Evolutionary conservation across 2,888 invertebrate species (phyloP).

Genomic region (Cephus spinipes): DNA sequence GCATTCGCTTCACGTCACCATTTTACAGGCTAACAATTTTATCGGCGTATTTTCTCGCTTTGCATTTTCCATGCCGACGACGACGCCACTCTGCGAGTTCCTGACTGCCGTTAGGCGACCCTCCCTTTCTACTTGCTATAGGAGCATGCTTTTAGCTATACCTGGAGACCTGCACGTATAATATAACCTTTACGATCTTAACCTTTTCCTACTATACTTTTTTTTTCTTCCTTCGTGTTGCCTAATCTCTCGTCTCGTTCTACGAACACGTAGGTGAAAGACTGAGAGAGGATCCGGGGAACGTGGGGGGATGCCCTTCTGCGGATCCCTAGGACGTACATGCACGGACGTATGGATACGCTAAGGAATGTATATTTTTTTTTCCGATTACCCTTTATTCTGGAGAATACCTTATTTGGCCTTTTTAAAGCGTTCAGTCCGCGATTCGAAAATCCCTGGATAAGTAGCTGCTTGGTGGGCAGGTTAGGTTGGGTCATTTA

Average conservation of each 20-base stretch:
- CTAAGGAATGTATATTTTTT: neutral
- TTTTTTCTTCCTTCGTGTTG: constrained; percentile 12
- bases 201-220: neutral
- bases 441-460: constrained; percentile 3
- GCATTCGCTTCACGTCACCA: constrained; percentile 63
- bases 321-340: neutral
- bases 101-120: neutral
- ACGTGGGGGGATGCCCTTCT: constrained; percentile 17
- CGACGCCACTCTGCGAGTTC: neutral
- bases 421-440: constrained; percentile 2
- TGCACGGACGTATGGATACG: neutral
- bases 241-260: constrained; percentile 30
- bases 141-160: neutral
- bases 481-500: neutral
- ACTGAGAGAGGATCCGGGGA: constrained; percentile 12
- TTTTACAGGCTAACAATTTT: constrained; percentile 63
- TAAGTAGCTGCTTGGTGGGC: constrained; percentile 2
- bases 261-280: constrained; percentile 7
- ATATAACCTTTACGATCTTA: neutral
- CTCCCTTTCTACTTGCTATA: neutral
- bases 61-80: constrained; percentile 54
- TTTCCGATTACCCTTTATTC: constrained; percentile 12
- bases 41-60: constrained; percentile 57
- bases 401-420: constrained; percentile 5
- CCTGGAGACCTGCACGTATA: neutral